A percentile compares a stretch with the other conserved stretches of the same genome.
These are phyloP conservation scores for Todiramphus chloris DNA, from an alignment of 2,113 vertebrate species.

Conservation along the genomic window DNA sequence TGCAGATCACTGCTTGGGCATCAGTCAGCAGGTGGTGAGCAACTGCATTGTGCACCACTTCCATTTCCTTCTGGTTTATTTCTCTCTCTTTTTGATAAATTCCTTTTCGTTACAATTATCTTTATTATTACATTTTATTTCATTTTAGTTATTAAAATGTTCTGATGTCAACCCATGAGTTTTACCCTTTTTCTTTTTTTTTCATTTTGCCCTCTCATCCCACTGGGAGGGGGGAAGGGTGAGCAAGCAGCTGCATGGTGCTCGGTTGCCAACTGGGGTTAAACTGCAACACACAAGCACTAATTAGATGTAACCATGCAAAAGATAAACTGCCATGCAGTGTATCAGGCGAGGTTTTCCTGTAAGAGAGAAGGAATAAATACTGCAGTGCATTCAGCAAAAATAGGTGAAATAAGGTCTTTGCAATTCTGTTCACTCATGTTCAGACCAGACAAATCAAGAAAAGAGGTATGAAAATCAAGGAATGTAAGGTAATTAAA, in stretches of 20 bases:
- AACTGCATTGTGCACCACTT: too few species aligned
- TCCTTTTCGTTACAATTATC: too few species aligned
- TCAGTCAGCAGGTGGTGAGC: too few species aligned
- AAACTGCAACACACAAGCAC: neutral
- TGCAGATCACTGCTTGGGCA: too few species aligned
- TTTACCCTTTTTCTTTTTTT: neutral
- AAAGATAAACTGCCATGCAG: neutral
- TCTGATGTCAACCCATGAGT: too few species aligned
- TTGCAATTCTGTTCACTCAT: neutral
- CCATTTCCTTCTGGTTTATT: too few species aligned
- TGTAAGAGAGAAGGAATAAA: neutral
- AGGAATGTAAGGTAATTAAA: neutral
- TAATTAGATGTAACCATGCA: neutral
- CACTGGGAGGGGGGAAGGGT: neutral
- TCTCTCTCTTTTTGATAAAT: too few species aligned
- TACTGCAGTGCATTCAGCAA: neutral
- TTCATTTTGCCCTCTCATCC: neutral
- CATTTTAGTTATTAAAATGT: too few species aligned
- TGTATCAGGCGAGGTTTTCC: neutral
- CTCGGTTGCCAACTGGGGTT: neutral
- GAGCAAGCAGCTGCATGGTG: neutral
- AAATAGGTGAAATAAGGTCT: neutral
- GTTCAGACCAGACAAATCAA: neutral
- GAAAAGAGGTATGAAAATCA: neutral
- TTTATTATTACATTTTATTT: too few species aligned